These are phyloP conservation scores for Urophycis tenuis DNA, from an alignment of 2,797 vertebrate species.

Conservation along the genomic window DNA sequence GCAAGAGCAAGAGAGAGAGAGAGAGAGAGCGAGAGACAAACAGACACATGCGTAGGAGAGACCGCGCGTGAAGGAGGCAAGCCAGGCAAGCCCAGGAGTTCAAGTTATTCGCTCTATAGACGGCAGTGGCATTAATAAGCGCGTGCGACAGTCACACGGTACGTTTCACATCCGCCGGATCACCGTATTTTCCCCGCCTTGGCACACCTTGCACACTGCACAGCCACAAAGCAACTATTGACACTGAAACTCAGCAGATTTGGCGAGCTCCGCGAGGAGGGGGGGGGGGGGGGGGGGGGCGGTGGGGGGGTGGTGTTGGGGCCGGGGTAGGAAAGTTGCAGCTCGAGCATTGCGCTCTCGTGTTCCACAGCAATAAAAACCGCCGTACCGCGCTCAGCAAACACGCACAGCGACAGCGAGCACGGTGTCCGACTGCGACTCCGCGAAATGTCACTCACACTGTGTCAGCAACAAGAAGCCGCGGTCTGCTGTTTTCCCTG, in stretches of 20 bases:
- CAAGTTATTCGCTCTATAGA: neutral
- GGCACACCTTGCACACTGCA: neutral
- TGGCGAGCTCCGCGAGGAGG: neutral
- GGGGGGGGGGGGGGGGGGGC: no score
- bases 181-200: neutral
- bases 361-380: neutral
- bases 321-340: neutral
- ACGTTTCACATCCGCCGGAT: neutral
- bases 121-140: neutral
- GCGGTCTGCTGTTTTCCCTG: no score
- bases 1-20: neutral
- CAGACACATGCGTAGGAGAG: neutral
- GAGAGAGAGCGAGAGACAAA: neutral
- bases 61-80: neutral
- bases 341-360: neutral
- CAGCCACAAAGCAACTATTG: neutral
- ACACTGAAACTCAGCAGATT: neutral
- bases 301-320: no score
- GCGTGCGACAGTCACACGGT: neutral
- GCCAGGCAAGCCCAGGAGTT: constrained; percentile 18
- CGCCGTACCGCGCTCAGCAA: neutral
- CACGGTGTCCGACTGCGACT: neutral
- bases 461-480: neutral
- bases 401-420: no score
- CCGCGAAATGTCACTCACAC: neutral